Evolutionary conservation across 2,888 invertebrate genomes (phyloP), one percentile per base, ranked within the genome.

Genomic region (Steinernema scapterisci): DNA sequence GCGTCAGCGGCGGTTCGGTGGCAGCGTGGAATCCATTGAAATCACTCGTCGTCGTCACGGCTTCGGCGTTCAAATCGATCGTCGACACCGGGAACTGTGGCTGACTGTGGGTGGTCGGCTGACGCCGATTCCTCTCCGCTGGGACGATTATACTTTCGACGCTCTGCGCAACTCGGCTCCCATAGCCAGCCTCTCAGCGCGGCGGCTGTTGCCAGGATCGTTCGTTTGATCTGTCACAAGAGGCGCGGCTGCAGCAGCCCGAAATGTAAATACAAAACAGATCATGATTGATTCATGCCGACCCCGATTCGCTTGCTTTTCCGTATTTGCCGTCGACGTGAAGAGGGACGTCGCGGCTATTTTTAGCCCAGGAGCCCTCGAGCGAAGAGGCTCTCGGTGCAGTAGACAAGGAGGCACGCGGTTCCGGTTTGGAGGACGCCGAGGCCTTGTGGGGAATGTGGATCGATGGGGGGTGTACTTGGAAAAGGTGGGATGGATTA

Each of bases 221-320:
- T 9, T n/a, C 54, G 54, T 63, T 63, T 63, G 63, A 63, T 63
- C 63, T 63, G 63, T 25, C 63, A 25, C 63, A 31, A 48, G 38
- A 38, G 38, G 31, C 63, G 63, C 63, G 63, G 19, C 48, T 16
- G 48, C 48, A 19, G n/a, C 19, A 25, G 11, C 21, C 54, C 63
- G 31, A 31, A 63, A 31, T 63, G 63, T 63, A 63, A 63, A 63
- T 63, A 63, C 31, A 63, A 63, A 63, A 63, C 63, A 63, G 63
- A 63, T 63, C 63, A 63, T 63, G 63, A 63, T 63, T 63, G 63
- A 63, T 63, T 63, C 63, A 63, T 25, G 31, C 63, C 38, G 63
- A 11, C 63, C 6, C 11, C 25, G 54, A 54, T 25, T 63, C 63
- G 21, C 27, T 54, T 21, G 54, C 63, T 48, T 48, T 38, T 48